Percentiles rank a stretch among this genome's conserved stretches.
Evolutionary conservation across 2,888 invertebrate species (phyloP).

Genomic region (Choristoneura rosaceana): DNA sequence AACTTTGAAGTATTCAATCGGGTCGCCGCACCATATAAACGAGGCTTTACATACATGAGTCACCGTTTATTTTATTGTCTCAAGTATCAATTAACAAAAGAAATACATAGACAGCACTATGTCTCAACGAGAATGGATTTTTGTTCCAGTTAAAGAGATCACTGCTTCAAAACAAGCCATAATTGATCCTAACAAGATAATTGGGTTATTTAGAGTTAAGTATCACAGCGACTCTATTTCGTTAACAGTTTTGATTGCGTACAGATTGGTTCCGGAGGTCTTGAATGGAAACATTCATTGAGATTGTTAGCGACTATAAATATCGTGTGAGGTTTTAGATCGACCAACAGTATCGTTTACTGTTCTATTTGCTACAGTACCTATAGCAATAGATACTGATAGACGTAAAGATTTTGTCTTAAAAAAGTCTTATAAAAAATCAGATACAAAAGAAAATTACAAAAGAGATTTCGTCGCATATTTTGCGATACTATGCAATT

Average conservation of each 20-base stretch:
- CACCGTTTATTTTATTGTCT: neutral
- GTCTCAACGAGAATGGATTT: neutral
- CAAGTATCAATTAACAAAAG: neutral
- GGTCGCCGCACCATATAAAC: neutral
- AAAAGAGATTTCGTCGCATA: too few species aligned
- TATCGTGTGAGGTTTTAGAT: neutral
- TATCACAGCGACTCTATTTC: conserved; percentile 32
- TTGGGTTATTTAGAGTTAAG: conserved; percentile 24
- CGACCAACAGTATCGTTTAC: neutral
- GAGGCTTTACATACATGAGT: neutral
- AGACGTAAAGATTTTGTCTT: too few species aligned
- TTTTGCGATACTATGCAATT: too few species aligned
- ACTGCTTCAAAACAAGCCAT: conserved; percentile 7
- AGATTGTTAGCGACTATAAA: conserved; percentile 9
- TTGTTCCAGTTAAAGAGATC: neutral
- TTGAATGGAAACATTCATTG: conserved; percentile 15
- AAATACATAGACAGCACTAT: neutral
- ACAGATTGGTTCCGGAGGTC: conserved; percentile 9
- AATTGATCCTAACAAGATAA: conserved; percentile 34
- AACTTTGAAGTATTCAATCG: neutral
- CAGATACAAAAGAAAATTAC: too few species aligned
- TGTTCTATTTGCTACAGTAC: neutral
- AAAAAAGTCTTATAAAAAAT: too few species aligned
- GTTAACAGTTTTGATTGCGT: conserved; percentile 33
- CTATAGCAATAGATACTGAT: too few species aligned